These are phyloP conservation scores for Urosaurus nigricauda DNA, from an alignment of 2,797 vertebrate genomes.

Conservation along the genomic window DNA sequence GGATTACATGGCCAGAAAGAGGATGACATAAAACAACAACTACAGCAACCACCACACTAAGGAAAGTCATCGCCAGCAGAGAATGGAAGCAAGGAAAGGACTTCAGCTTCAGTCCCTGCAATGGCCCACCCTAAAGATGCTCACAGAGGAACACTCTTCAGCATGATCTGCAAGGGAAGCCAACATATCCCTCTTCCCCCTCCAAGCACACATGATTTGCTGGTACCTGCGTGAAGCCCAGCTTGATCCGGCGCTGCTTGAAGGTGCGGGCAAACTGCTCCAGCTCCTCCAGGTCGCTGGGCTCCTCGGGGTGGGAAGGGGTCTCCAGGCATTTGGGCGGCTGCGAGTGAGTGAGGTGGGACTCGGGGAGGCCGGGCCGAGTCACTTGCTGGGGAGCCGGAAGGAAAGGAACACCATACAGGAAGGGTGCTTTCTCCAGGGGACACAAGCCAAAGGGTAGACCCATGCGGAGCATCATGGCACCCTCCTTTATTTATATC, in stretches of 20 bases:
- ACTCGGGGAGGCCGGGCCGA: constrained; percentile 73
- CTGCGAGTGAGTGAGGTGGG: constrained; percentile 74
- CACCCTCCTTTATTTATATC: no score
- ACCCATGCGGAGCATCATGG: no score
- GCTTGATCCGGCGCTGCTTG: constrained; percentile 94
- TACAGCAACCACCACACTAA: background rate
- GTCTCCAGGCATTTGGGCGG: constrained; percentile 77
- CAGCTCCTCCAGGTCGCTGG: constrained; percentile 93
- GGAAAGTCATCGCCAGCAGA: background rate
- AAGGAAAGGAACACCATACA: constrained; percentile 15
- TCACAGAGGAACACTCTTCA: background rate
- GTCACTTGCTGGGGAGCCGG: constrained; percentile 66
- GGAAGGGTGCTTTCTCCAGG: background rate
- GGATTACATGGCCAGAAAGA: background rate
- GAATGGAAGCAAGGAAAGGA: background rate
- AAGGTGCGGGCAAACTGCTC: constrained; percentile 95
- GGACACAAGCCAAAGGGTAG: background rate
- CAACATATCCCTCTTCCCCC: background rate
- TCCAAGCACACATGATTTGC: no score
- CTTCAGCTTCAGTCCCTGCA: background rate
- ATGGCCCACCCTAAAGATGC: background rate
- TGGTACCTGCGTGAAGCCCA: constrained; percentile 92
- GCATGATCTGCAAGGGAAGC: background rate
- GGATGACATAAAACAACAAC: no score
- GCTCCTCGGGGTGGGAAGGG: constrained; percentile 88